Percentiles rank a stretch among this genome's conserved stretches.
Conservation (phyloP, 2,797 vertebrate genomes). For the Falco rusticolus region DNA sequence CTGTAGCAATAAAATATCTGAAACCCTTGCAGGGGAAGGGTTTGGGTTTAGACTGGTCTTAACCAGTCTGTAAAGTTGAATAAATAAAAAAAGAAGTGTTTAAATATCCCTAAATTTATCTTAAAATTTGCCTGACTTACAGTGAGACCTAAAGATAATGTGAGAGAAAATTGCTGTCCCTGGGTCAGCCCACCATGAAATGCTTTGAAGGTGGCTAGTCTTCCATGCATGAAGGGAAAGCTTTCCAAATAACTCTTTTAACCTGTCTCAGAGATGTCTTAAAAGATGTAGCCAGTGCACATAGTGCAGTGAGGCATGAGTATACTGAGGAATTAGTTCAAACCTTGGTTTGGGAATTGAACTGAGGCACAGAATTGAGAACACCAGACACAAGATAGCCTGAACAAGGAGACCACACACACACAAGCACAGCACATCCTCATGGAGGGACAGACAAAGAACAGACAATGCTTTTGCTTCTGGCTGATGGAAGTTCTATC, state of each 20-base stretch:
- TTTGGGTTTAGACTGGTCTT: not conserved
- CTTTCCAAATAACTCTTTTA: not conserved
- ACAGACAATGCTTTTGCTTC: not conserved
- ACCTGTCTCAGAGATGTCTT: not conserved
- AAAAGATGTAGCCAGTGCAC: not conserved
- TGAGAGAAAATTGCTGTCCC: not conserved
- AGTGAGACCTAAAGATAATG: not conserved
- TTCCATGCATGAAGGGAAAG: not conserved
- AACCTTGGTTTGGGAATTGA: not conserved
- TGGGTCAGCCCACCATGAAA: not conserved
- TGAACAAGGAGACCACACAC: not conserved
- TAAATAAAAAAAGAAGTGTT: not conserved
- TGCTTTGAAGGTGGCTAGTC: not conserved
- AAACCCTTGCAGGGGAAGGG: not conserved
- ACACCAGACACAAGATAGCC: not conserved
- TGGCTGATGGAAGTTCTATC: not conserved
- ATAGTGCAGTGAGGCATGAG: not conserved
- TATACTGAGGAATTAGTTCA: not conserved
- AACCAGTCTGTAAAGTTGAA: not conserved
- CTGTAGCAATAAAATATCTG: not conserved
- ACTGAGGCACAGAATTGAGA: not conserved
- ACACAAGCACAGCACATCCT: not conserved
- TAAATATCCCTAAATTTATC: not conserved
- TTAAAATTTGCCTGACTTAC: not conserved
- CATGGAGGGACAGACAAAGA: not conserved